Conservation (phyloP, 2,888 invertebrate species). For the Sarcophaga variegata region DNA sequence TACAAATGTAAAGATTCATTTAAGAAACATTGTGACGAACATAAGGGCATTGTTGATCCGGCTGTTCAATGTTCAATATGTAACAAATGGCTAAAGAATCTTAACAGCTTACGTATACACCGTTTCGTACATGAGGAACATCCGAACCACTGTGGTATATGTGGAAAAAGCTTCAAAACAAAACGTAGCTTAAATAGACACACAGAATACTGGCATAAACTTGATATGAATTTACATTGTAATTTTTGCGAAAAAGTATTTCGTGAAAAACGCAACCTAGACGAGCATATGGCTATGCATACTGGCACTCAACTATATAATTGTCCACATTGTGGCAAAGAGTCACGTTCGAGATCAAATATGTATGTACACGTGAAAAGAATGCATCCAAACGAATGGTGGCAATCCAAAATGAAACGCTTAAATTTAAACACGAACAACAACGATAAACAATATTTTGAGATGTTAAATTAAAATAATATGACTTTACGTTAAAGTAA, state of each 20-base stretch:
- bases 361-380: conserved; percentile 79
- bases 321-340: conserved; percentile 77
- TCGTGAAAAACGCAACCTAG: conserved; percentile 76
- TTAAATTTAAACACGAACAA: conserved; percentile 47
- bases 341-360: conserved; percentile 77
- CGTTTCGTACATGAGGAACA: conserved; percentile 64
- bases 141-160: conserved; percentile 63
- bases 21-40: conserved; percentile 75
- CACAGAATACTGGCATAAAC: conserved; percentile 75
- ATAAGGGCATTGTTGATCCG: conserved; percentile 76
- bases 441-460: background rate
- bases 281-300: conserved; percentile 78
- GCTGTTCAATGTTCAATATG: conserved; percentile 76
- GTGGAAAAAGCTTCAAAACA: conserved; percentile 71
- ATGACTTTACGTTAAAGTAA: too few species aligned
- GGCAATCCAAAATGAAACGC: conserved; percentile 74
- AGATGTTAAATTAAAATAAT: too few species aligned
- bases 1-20: conserved; percentile 78
- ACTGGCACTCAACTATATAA: conserved; percentile 77
- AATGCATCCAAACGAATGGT: conserved; percentile 76
- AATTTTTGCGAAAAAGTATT: conserved; percentile 77
- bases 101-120: conserved; percentile 72
- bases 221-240: conserved; percentile 75
- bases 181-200: conserved; percentile 75
- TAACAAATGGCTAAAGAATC: conserved; percentile 76